These are phyloP conservation scores for Dissostichus mawsoni DNA, from an alignment of 2,113 vertebrate genomes.

Conservation along the genomic window DNA sequence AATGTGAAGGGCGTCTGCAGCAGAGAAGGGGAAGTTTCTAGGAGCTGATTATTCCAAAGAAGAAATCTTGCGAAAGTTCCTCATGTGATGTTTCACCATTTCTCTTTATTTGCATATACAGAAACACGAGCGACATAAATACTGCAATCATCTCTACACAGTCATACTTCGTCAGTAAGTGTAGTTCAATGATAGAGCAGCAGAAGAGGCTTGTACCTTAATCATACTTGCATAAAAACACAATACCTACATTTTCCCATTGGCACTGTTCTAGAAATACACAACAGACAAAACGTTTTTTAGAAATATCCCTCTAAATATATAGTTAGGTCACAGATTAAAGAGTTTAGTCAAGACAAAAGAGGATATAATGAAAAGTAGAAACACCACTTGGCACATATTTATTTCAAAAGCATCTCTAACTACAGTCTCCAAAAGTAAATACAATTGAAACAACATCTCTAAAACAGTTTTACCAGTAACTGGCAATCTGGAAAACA, in stretches of 20 bases:
- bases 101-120: neutral
- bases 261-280: neutral
- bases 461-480: too few relatives aligned
- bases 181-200: neutral
- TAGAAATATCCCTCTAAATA: neutral
- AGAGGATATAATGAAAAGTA: too few relatives aligned
- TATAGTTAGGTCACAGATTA: too few relatives aligned
- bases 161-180: neutral
- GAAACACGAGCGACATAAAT: neutral
- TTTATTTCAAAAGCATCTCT: too few relatives aligned
- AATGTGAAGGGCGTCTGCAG: neutral
- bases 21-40: slow-evolving; percentile 15
- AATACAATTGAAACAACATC: too few relatives aligned
- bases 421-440: too few relatives aligned
- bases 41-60: slow-evolving; percentile 7
- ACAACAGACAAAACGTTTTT: neutral
- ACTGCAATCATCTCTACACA: neutral
- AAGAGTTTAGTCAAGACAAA: too few relatives aligned
- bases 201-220: neutral
- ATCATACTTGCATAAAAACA: neutral
- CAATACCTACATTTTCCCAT: too few relatives aligned
- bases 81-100: neutral
- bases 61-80: slow-evolving; percentile 3
- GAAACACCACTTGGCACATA: too few relatives aligned
- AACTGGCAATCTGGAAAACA: too few relatives aligned